These are phyloP conservation scores for Parnassius apollo DNA, from an alignment of 2,888 invertebrate species.

Conservation along the genomic window DNA sequence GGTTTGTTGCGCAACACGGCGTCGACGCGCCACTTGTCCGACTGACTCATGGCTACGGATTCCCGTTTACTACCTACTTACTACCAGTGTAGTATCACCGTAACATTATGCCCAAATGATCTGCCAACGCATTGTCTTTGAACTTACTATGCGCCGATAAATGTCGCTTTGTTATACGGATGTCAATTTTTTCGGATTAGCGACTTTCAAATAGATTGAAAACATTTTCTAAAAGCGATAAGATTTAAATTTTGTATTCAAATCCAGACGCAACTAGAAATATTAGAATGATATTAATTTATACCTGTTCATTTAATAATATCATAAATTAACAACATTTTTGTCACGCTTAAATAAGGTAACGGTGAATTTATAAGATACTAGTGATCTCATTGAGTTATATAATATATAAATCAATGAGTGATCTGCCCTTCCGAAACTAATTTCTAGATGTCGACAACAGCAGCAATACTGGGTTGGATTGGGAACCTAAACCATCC, in stretches of 20 bases:
- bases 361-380: no score
- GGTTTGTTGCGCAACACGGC: slow-evolving; percentile 41
- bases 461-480: no score
- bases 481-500: no score
- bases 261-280: background rate
- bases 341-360: no score
- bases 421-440: no score
- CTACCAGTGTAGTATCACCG: slow-evolving; percentile 55
- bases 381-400: no score
- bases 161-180: slow-evolving; percentile 64
- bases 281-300: no score
- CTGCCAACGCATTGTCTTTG: slow-evolving; percentile 78
- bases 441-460: no score
- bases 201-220: slow-evolving; percentile 29
- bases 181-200: slow-evolving; percentile 44
- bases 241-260: background rate
- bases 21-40: slow-evolving; percentile 48
- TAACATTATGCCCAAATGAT: slow-evolving; percentile 72
- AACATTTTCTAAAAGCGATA: background rate
- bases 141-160: slow-evolving; percentile 69
- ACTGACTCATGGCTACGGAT: slow-evolving; percentile 73
- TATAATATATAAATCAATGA: no score
- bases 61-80: slow-evolving; percentile 56
- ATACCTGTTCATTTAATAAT: no score
- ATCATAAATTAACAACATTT: no score